phyloP scores from a whole-genome alignment of 2,113 vertebrate genomes.

The Osmerus eperlanus region DNA sequence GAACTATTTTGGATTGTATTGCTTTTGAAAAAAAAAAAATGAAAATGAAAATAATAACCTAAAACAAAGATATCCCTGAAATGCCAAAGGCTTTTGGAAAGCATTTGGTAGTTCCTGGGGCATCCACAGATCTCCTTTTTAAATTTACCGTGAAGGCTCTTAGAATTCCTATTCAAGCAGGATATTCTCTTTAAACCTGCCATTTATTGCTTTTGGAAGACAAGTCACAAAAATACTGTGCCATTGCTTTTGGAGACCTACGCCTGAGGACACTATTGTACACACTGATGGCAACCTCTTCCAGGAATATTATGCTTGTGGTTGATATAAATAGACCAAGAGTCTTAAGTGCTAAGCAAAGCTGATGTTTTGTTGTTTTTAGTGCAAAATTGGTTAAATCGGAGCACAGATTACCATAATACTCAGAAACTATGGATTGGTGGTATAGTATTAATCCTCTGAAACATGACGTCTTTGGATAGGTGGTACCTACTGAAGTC shows the following conservation, averaged over 20 bases:
- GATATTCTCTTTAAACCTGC: constrained; percentile 83
- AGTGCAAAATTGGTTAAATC: not conserved
- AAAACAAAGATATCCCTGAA: constrained; percentile 61
- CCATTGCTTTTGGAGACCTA: constrained; percentile 53
- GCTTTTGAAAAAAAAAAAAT: constrained; percentile 46
- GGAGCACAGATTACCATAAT: not conserved
- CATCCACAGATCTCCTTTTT: constrained; percentile 76
- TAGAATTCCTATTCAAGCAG: constrained; percentile 90
- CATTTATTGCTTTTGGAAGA: constrained; percentile 73
- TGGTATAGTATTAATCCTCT: too few species aligned
- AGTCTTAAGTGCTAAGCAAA: not conserved
- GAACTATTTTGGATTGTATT: constrained; percentile 22
- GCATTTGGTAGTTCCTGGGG: constrained; percentile 93
- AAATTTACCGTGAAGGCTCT: constrained; percentile 80
- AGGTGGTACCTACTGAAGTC: too few species aligned
- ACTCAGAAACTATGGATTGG: too few species aligned
- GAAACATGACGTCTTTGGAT: too few species aligned
- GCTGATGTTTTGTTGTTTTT: not conserved
- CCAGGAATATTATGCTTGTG: constrained; percentile 2
- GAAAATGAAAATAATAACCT: constrained; percentile 45
- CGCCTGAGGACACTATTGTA: constrained; percentile 36
- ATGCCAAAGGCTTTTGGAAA: constrained; percentile 92
- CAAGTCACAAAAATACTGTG: constrained; percentile 61
- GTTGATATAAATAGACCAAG: not conserved
- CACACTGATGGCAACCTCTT: constrained; percentile 12